Conservation (phyloP, 2,888 invertebrate genomes). For the Pollenia labialis region DNA sequence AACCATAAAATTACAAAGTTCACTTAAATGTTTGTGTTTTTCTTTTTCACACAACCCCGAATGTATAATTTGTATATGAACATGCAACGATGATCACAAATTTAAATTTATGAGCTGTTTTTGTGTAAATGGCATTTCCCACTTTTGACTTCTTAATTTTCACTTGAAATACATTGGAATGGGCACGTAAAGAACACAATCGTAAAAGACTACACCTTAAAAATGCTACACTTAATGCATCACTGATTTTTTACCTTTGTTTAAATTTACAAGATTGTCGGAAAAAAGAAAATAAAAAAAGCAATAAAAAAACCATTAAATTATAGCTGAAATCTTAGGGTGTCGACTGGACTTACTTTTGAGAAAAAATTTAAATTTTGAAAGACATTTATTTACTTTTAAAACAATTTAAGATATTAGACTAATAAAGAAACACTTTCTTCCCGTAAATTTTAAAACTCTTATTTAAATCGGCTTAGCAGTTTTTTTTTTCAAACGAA, state of each 20-base stretch:
- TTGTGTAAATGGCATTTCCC: conserved; percentile 54
- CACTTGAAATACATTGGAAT: conserved; percentile 38
- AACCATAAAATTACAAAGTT: conserved; percentile 61
- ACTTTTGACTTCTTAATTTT: conserved; percentile 68
- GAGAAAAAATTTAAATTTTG: too few species aligned
- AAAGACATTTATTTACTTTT: too few species aligned
- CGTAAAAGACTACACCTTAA: conserved; percentile 49
- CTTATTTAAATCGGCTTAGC: too few species aligned
- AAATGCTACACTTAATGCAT: conserved; percentile 57
- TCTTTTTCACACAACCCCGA: conserved; percentile 15
- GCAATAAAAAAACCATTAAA: not conserved
- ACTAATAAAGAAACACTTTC: too few species aligned
- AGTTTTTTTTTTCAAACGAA: too few species aligned
- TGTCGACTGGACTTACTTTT: not conserved
- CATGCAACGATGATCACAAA: not conserved
- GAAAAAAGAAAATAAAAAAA: conserved; percentile 3
- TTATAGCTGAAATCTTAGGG: not conserved
- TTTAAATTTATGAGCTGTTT: conserved; percentile 60
- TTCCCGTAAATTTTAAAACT: too few species aligned
- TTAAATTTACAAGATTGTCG: conserved; percentile 21
- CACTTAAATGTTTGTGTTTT: conserved; percentile 13
- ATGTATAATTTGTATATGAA: not conserved
- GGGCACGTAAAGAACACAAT: conserved; percentile 25
- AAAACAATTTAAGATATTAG: too few species aligned
- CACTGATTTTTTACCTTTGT: conserved; percentile 44